phyloP scores from a whole-genome alignment of 2,113 vertebrate species.

The Lutjanus erythropterus region DNA sequence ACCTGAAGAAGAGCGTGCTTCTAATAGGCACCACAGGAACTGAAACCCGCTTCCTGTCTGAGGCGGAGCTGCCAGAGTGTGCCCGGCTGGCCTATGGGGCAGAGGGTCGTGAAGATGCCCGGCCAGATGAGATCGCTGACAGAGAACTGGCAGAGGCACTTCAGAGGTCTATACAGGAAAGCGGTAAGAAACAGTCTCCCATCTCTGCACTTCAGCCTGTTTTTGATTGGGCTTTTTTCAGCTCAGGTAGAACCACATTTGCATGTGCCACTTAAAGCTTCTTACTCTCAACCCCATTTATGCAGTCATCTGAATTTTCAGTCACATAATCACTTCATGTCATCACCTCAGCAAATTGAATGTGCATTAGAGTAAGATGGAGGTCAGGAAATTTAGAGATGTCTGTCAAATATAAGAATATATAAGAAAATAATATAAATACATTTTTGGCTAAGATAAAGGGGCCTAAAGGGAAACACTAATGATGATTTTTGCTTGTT shows the following conservation, averaged over 20 bases:
- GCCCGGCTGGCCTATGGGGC: conserved; percentile 94
- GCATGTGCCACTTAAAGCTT: conserved; percentile 80
- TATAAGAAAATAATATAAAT: not conserved
- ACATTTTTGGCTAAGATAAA: not conserved
- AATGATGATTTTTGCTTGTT: not conserved
- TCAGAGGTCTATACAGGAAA: conserved; percentile 96
- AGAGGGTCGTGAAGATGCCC: conserved; percentile 88
- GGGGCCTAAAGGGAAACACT: conserved; percentile 46
- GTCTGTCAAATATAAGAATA: not conserved
- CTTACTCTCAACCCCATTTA: conserved; percentile 69
- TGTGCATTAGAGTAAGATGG: conserved; percentile 19
- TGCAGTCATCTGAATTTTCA: conserved; percentile 62
- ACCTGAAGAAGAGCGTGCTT: conserved; percentile 96
- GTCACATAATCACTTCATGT: conserved; percentile 64
- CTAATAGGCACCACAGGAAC: conserved; percentile 96
- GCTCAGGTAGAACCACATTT: conserved; percentile 63
- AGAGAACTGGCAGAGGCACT: conserved; percentile 96
- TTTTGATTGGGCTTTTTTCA: conserved; percentile 49
- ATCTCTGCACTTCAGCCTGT: conserved; percentile 39
- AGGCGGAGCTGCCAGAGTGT: conserved; percentile 95
- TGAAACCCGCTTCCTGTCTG: conserved; percentile 93
- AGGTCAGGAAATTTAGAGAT: not conserved
- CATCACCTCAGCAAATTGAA: conserved; percentile 55
- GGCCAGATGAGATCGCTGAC: conserved; percentile 94
- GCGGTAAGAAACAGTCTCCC: conserved; percentile 84